Conservation (phyloP, 2,888 invertebrate genomes). For the Macrosoma leucophasiata region DNA sequence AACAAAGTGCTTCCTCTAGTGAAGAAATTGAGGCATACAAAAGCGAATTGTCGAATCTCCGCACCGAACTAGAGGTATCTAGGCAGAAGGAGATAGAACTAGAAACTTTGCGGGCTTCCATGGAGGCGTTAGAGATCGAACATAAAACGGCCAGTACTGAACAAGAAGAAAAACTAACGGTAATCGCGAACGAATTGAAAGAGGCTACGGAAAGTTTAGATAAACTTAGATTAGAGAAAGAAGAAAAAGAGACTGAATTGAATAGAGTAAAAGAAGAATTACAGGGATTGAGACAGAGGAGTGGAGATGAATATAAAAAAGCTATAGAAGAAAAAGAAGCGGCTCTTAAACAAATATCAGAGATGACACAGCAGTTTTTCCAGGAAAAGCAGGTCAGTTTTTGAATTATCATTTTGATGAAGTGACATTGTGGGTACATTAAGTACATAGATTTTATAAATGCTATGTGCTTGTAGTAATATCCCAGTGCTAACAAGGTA, state of each 20-base stretch:
- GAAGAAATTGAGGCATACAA: constrained; percentile 68
- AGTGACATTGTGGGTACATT: too few relatives aligned
- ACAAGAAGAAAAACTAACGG: constrained; percentile 54
- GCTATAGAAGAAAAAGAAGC: constrained; percentile 53
- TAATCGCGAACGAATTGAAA: constrained; percentile 50
- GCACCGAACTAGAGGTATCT: constrained; percentile 63
- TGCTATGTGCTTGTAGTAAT: too few relatives aligned
- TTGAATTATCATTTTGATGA: too few relatives aligned
- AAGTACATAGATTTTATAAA: too few relatives aligned
- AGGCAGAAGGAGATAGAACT: constrained; percentile 73
- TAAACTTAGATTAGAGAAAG: constrained; percentile 46
- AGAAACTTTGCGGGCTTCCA: constrained; percentile 56
- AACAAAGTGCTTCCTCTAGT: constrained; percentile 63
- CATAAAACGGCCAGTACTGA: constrained; percentile 57
- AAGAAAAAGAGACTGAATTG: constrained; percentile 49
- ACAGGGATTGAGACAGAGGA: constrained; percentile 47
- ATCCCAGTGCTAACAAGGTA: neutral
- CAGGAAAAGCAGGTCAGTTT: constrained; percentile 66
- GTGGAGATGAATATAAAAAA: constrained; percentile 57
- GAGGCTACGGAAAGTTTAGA: constrained; percentile 54
- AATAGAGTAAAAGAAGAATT: constrained; percentile 55
- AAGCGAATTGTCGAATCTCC: constrained; percentile 51
- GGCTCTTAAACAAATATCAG: constrained; percentile 47
- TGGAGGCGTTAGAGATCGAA: constrained; percentile 63
- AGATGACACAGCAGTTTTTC: constrained; percentile 46